Evolutionary conservation across 2,888 invertebrate species (phyloP).

Genomic region (Acronicta aceris): DNA sequence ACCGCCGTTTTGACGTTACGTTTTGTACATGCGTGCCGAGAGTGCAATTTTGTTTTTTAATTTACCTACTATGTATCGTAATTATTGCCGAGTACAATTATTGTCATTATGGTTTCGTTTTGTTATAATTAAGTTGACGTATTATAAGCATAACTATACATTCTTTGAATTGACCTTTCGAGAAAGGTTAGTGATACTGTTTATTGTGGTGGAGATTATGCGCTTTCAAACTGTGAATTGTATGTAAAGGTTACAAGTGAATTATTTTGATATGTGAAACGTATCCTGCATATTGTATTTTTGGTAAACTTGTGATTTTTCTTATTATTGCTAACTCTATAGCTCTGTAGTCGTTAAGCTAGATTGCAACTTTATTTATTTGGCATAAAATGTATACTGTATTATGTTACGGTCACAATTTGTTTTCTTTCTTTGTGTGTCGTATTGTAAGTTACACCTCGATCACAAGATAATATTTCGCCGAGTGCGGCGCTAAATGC

Average conservation of each 20-base stretch:
- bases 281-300: constrained; percentile 70
- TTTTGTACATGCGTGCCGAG: constrained; percentile 71
- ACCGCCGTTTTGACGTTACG: constrained; percentile 71
- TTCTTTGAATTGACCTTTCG: constrained; percentile 88
- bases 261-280: constrained; percentile 77
- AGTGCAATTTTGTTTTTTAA: constrained; percentile 78
- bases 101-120: constrained; percentile 77
- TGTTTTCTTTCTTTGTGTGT: constrained; percentile 54
- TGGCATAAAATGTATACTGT: constrained; percentile 66
- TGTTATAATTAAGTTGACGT: constrained; percentile 81
- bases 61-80: constrained; percentile 73
- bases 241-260: constrained; percentile 75
- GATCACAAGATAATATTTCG: constrained; percentile 30
- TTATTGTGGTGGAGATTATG: constrained; percentile 80
- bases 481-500: constrained; percentile 45
- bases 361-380: constrained; percentile 83
- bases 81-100: constrained; percentile 84
- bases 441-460: constrained; percentile 41
- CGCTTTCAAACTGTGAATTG: constrained; percentile 76
- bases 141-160: constrained; percentile 88
- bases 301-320: constrained; percentile 84
- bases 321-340: constrained; percentile 82
- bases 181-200: constrained; percentile 89
- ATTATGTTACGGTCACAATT: constrained; percentile 78
- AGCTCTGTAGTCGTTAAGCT: constrained; percentile 86